Evolutionary conservation across 2,113 vertebrate species (phyloP).

Genomic region (Corydoras maculifer): DNA sequence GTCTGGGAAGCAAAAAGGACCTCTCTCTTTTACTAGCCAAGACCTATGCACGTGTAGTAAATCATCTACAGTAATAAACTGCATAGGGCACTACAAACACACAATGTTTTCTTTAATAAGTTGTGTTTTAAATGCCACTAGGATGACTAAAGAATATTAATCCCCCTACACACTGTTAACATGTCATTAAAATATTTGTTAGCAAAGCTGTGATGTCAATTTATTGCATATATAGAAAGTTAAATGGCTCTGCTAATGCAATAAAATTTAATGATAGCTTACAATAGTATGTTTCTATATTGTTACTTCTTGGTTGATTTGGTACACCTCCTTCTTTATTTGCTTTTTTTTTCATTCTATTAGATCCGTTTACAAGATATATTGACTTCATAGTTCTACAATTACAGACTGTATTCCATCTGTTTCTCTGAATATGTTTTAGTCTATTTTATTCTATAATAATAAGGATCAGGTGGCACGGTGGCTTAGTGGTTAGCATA

Average conservation of each 20-base stretch:
- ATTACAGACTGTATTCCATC: too few species aligned
- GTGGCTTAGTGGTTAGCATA: too few species aligned
- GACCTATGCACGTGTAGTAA: conserved; percentile 46
- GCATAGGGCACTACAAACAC: conserved; percentile 57
- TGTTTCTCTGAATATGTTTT: too few species aligned
- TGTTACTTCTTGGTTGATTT: too few species aligned
- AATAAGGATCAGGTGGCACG: too few species aligned
- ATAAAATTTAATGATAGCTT: not conserved
- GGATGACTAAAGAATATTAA: conserved; percentile 32
- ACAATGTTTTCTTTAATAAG: conserved; percentile 68
- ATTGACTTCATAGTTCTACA: too few species aligned
- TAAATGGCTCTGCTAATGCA: conserved; percentile 4
- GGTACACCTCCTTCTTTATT: too few species aligned
- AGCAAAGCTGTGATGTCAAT: conserved; percentile 33
- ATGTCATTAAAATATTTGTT: conserved; percentile 44
- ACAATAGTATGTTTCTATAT: not conserved
- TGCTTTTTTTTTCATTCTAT: too few species aligned
- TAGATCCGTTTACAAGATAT: too few species aligned
- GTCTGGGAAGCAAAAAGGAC: not conserved
- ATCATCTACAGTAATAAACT: conserved; percentile 47
- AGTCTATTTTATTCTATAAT: too few species aligned
- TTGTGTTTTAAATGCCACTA: conserved; percentile 56
- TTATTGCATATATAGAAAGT: conserved; percentile 29
- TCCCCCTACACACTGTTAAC: conserved; percentile 27
- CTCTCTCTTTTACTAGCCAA: conserved; percentile 45